A percentile compares a stretch with the other conserved stretches of the same genome.
Evolutionary conservation across 2,888 invertebrate species (phyloP).

Genomic region (Drosophila mercatorum): DNA sequence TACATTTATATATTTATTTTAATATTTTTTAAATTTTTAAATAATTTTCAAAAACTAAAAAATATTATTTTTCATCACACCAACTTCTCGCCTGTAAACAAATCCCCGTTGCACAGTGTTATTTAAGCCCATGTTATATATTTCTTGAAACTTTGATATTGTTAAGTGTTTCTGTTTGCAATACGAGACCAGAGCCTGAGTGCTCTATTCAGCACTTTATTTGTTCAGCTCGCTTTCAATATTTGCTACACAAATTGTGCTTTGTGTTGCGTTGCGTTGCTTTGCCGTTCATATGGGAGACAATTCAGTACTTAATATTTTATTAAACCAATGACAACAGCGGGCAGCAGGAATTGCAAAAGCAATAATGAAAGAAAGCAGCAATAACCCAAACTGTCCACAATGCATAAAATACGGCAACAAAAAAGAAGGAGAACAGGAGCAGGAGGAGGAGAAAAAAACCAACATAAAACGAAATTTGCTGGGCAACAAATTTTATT

Average conservation of each 20-base stretch:
- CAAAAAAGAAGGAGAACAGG: background rate
- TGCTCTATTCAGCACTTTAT: constrained; percentile 14
- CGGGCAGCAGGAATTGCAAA: constrained; percentile 40
- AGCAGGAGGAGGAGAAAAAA: background rate
- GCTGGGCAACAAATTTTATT: constrained; percentile 37
- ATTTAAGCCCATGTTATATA: background rate
- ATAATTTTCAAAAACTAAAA: no score
- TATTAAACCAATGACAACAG: constrained; percentile 39
- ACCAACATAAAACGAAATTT: constrained; percentile 25
- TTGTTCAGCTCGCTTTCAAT: constrained; percentile 1
- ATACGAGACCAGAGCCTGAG: background rate
- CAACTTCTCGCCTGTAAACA: no score
- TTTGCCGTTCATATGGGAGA: constrained; percentile 41
- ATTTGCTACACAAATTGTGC: constrained; percentile 10
- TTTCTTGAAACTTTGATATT: background rate
- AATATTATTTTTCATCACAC: no score
- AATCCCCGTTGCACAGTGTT: background rate
- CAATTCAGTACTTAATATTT: constrained; percentile 56
- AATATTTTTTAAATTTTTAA: no score
- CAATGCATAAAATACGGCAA: constrained; percentile 34
- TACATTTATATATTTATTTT: no score
- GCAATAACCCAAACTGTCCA: constrained; percentile 32
- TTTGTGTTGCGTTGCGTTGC: constrained; percentile 16
- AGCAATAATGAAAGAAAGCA: constrained; percentile 37
- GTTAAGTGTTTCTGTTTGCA: constrained; percentile 2